A percentile compares a stretch with the other conserved stretches of the same genome.
phyloP scores from a whole-genome alignment of 2,797 vertebrate genomes.

The Pagetopsis macropterus region DNA sequence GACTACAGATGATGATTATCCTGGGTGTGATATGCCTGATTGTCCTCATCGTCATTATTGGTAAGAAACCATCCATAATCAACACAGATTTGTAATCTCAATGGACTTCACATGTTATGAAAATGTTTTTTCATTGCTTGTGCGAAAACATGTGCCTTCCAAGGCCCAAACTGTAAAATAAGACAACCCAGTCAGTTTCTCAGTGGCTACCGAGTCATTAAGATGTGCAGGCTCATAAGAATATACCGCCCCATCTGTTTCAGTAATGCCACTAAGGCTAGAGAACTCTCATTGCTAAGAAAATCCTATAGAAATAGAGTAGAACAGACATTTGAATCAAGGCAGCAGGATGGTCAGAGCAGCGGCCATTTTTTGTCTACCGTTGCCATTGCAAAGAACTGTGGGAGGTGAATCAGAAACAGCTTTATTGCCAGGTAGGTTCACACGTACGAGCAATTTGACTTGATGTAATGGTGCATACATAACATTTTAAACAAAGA shows the following conservation, averaged over 20 bases:
- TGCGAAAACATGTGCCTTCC: neutral
- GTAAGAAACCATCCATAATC: conserved; percentile 70
- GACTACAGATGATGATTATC: conserved; percentile 87
- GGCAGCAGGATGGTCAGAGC: too few relatives aligned
- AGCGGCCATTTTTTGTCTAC: too few relatives aligned
- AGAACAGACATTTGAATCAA: too few relatives aligned
- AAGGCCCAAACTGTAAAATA: neutral
- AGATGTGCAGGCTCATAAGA: neutral
- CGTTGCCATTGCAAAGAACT: too few relatives aligned
- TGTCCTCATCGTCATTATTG: conserved; percentile 88
- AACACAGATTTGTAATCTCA: neutral
- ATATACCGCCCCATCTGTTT: too few relatives aligned
- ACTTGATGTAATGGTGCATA: too few relatives aligned
- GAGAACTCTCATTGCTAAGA: neutral
- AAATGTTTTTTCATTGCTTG: neutral
- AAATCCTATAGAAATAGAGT: neutral
- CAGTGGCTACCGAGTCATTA: neutral
- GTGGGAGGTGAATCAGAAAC: too few relatives aligned
- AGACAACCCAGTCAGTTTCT: neutral
- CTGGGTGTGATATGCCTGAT: conserved; percentile 89
- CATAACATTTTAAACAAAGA: too few relatives aligned
- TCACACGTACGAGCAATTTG: too few relatives aligned
- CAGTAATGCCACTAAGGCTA: neutral
- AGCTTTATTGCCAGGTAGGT: too few relatives aligned
- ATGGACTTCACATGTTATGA: neutral